Conservation (phyloP, 2,113 vertebrate species). For the Ciconia stormi region DNA sequence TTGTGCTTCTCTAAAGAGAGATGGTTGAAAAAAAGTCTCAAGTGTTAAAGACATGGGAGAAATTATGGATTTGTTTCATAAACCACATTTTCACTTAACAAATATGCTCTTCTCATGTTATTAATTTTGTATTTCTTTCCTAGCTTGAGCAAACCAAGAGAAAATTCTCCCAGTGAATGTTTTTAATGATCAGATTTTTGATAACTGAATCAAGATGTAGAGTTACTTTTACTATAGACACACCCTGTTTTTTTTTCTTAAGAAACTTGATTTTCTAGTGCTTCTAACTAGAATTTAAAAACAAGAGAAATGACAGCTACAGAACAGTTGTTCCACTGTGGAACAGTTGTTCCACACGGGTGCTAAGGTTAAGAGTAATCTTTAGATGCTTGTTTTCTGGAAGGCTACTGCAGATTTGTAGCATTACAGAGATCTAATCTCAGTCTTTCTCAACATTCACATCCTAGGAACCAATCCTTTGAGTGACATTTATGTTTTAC, state of each 20-base stretch:
- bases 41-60: not conserved
- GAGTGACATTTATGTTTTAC: not conserved
- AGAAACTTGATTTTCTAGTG: not conserved
- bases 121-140: not conserved
- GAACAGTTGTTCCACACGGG: not conserved
- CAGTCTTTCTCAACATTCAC: not conserved
- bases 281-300: not conserved
- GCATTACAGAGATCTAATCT: not conserved
- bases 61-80: not conserved
- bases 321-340: not conserved
- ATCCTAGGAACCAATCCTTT: not conserved
- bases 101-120: not conserved
- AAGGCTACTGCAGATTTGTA: not conserved
- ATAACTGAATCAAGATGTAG: not conserved
- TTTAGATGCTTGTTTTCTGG: not conserved
- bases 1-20: not conserved
- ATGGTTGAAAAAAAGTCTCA: not conserved
- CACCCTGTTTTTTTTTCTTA: not conserved
- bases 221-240: not conserved
- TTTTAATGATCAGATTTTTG: not conserved
- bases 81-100: not conserved
- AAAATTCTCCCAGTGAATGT: not conserved
- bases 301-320: not conserved
- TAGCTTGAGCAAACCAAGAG: not conserved
- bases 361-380: not conserved